Percentiles rank a stretch among this genome's conserved stretches.
phyloP scores from a whole-genome alignment of 2,888 invertebrate genomes.

The Amiota minor region DNA sequence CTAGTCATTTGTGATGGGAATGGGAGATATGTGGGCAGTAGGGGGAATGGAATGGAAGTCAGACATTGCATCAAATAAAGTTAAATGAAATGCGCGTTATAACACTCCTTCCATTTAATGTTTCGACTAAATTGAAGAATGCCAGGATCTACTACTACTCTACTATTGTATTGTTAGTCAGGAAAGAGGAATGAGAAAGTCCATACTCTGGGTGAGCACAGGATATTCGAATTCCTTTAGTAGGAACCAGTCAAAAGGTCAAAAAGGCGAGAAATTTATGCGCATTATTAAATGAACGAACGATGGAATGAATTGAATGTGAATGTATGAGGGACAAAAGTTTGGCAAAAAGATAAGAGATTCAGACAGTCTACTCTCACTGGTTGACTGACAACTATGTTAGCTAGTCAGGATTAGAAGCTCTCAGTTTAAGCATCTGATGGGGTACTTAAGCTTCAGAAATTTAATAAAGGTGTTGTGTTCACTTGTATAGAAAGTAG shows the following conservation, averaged over 20 bases:
- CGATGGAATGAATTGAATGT: conserved; percentile 19
- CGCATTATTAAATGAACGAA: conserved; percentile 60
- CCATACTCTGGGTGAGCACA: no score
- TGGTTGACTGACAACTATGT: no score
- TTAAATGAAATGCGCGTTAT: conserved; percentile 23
- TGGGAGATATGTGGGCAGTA: not conserved
- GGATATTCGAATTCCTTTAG: conserved; percentile 1
- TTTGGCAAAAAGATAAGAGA: no score
- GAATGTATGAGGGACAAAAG: not conserved
- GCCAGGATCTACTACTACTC: not conserved
- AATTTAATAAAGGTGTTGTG: conserved; percentile 19
- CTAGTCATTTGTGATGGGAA: not conserved
- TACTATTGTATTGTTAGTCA: no score
- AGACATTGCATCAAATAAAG: conserved; percentile 26
- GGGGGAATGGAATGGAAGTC: not conserved
- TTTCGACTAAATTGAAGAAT: not conserved
- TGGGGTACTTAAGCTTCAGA: no score
- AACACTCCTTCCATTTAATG: not conserved
- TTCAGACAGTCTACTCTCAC: no score
- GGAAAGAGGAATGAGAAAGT: no score
- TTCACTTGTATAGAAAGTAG: not conserved
- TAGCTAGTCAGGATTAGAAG: no score
- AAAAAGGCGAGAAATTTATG: conserved; percentile 57
- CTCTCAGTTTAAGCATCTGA: no score
- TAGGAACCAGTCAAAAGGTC: conserved; percentile 64